Conservation (phyloP, 1,140 invertebrate genomes). For the Monochamus saltuarius region DNA sequence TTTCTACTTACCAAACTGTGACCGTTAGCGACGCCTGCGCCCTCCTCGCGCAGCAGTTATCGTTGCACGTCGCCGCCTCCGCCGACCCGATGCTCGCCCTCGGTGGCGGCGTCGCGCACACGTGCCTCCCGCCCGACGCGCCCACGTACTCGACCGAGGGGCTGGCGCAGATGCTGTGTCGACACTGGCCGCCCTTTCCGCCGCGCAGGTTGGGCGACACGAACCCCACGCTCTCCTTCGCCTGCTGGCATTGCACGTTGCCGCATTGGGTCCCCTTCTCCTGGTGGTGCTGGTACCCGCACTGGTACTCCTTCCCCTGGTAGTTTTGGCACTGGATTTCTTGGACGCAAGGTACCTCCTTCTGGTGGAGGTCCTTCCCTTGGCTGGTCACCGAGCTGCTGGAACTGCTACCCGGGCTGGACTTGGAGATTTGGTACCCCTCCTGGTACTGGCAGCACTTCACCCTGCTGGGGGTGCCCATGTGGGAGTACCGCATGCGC, state of each 20-base stretch:
- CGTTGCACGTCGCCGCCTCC: constrained; percentile 47
- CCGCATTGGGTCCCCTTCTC: constrained; percentile 48
- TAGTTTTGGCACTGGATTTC: constrained; percentile 51
- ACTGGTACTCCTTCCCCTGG: constrained; percentile 34
- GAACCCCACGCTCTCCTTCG: constrained; percentile 47
- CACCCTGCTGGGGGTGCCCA: constrained; percentile 42
- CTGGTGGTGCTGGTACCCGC: constrained; percentile 26
- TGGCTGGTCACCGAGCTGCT: constrained; percentile 50
- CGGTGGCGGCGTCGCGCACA: constrained; percentile 63
- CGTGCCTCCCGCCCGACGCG: constrained; percentile 57
- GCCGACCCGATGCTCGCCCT: constrained; percentile 44
- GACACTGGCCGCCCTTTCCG: constrained; percentile 47
- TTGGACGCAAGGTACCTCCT: constrained; percentile 36
- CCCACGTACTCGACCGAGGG: constrained; percentile 60
- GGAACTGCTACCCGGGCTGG: constrained; percentile 57
- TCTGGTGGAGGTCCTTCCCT: constrained; percentile 35
- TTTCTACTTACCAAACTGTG: constrained; percentile 64
- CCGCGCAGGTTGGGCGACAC: constrained; percentile 50
- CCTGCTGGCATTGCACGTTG: constrained; percentile 44
- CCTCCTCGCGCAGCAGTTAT: constrained; percentile 53
- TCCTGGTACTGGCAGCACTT: constrained; percentile 49
- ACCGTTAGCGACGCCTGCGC: constrained; percentile 57
- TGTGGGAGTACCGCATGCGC: constrained; percentile 40
- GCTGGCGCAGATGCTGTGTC: constrained; percentile 45
- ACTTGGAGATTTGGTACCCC: constrained; percentile 40